A percentile compares a stretch with the other conserved stretches of the same genome.
These are phyloP conservation scores for Drosophila littoralis DNA, from an alignment of 1,140 invertebrate species.

Conservation along the genomic window DNA sequence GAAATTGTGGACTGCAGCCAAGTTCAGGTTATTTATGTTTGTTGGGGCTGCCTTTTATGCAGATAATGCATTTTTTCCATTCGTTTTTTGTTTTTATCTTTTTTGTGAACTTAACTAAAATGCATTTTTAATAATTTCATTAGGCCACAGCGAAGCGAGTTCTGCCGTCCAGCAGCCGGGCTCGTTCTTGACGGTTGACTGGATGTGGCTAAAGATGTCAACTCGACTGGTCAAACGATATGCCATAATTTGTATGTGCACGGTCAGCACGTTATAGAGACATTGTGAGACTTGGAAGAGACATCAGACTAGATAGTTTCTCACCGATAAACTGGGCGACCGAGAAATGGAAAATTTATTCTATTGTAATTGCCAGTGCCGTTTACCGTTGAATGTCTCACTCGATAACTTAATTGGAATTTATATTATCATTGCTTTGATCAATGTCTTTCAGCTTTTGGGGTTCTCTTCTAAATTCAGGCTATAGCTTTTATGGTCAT, in stretches of 20 bases:
- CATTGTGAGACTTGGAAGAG: conserved; percentile 25
- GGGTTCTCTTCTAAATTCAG: neutral
- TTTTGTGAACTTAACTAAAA: conserved; percentile 47
- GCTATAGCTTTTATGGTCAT: conserved; percentile 30
- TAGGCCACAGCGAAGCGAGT: conserved; percentile 55
- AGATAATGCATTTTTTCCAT: conserved; percentile 49
- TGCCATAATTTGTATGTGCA: conserved; percentile 78
- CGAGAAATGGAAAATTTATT: conserved; percentile 54
- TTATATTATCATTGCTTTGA: conserved; percentile 75
- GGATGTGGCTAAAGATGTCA: conserved; percentile 1
- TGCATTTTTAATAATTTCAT: conserved; percentile 83
- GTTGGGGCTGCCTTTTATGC: conserved; percentile 48
- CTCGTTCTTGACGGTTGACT: neutral
- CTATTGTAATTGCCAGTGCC: conserved; percentile 72
- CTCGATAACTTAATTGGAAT: conserved; percentile 76
- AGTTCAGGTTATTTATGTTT: conserved; percentile 65
- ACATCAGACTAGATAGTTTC: conserved; percentile 63
- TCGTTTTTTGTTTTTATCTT: conserved; percentile 3
- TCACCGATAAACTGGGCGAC: conserved; percentile 63
- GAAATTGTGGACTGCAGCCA: conserved; percentile 5
- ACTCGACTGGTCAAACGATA: conserved; percentile 60
- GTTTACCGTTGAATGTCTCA: conserved; percentile 78
- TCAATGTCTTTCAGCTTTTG: conserved; percentile 61
- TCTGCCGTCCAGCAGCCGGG: conserved; percentile 4
- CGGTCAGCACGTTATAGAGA: conserved; percentile 74